Conservation (phyloP, 2,797 vertebrate species). For the Poeciliopsis presidionis region DNA sequence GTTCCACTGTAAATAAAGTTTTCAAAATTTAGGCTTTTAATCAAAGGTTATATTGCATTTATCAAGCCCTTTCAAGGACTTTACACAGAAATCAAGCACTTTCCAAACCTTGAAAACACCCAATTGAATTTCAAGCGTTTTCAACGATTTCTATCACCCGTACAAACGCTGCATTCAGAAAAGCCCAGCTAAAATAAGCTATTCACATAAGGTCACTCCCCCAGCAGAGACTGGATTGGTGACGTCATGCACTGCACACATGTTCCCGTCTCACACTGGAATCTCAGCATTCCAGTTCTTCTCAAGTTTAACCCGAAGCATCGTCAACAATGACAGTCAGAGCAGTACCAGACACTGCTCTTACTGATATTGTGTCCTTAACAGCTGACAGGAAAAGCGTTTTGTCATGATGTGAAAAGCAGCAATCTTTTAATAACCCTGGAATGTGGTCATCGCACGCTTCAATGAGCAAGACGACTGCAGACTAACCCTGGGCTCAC, state of each 20-base stretch:
- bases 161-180: neutral
- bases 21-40: too few relatives aligned
- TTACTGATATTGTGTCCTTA: conserved; percentile 41
- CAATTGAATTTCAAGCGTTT: too few relatives aligned
- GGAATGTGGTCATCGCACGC: conserved; percentile 29
- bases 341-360: conserved; percentile 27
- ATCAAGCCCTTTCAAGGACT: too few relatives aligned
- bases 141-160: too few relatives aligned
- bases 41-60: too few relatives aligned
- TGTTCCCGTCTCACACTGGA: conserved; percentile 52
- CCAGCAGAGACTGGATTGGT: neutral
- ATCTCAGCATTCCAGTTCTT: conserved; percentile 64
- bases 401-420: neutral
- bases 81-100: too few relatives aligned
- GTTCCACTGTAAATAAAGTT: too few relatives aligned
- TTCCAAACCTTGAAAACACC: too few relatives aligned
- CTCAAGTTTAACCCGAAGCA: conserved; percentile 10
- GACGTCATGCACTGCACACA: conserved; percentile 20
- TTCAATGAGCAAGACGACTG: conserved; percentile 13
- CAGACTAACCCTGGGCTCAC: neutral
- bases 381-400: conserved; percentile 15
- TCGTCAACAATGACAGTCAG: conserved; percentile 43
- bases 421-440: conserved; percentile 19
- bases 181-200: neutral
- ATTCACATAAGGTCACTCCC: conserved; percentile 1